Conservation (phyloP, 2,888 invertebrate genomes). For the Meliscaeva auricollis region DNA sequence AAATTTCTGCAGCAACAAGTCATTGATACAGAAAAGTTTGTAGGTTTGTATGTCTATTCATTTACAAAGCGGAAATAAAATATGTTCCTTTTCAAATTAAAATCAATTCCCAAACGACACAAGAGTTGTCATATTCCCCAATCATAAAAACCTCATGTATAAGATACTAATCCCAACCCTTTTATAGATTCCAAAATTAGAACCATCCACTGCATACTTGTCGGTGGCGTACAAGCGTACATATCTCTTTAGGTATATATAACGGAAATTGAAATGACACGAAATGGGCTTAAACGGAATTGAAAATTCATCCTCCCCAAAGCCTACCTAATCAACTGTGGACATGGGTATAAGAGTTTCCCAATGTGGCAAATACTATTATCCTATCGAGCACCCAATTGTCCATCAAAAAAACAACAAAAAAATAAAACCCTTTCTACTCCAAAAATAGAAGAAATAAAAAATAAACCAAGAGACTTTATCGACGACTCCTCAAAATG, state of each 20-base stretch:
- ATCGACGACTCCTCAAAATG: conserved; percentile 58
- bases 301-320: conserved; percentile 57
- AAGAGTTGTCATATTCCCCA: conserved; percentile 21
- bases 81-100: conserved; percentile 28
- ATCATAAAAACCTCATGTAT: not conserved
- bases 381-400: conserved; percentile 66
- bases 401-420: conserved; percentile 68
- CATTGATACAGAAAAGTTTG: no score
- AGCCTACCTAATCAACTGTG: conserved; percentile 70
- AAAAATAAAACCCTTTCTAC: no score
- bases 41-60: no score
- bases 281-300: conserved; percentile 41
- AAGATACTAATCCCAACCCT: not conserved
- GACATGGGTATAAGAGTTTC: conserved; percentile 44
- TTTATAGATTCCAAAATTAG: not conserved
- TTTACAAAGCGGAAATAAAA: not conserved
- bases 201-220: no score
- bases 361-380: conserved; percentile 50
- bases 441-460: conserved; percentile 32
- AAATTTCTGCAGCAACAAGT: no score
- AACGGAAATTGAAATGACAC: conserved; percentile 69
- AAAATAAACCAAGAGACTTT: conserved; percentile 40
- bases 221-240: no score
- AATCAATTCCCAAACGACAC: conserved; percentile 30
- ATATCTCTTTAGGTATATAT: no score